phyloP scores from a whole-genome alignment of 2,797 vertebrate species.

The Monodelphis domestica region DNA sequence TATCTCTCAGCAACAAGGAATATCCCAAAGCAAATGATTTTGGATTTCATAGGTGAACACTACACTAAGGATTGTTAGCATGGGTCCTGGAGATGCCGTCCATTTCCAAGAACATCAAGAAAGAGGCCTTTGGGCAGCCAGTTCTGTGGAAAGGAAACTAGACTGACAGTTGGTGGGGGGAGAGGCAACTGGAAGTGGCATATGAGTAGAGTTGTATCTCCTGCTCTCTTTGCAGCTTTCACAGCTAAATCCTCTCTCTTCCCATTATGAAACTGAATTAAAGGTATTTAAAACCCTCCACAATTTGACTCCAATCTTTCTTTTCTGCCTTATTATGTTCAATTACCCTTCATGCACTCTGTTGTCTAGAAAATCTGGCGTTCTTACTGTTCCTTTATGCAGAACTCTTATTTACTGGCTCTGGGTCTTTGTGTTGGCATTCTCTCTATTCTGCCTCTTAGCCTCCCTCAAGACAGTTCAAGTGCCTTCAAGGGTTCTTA shows the following conservation, averaged over 20 bases:
- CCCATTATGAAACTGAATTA: neutral
- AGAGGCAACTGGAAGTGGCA: too few species aligned
- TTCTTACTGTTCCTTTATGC: neutral
- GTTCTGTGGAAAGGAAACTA: too few species aligned
- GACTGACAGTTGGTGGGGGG: too few species aligned
- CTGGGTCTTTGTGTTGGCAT: neutral
- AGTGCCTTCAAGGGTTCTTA: neutral
- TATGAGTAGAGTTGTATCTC: too few species aligned
- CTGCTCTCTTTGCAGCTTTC: neutral
- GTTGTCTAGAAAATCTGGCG: neutral
- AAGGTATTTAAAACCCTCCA: neutral
- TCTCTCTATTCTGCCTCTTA: neutral
- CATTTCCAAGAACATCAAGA: neutral
- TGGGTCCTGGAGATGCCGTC: neutral
- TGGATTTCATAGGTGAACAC: neutral
- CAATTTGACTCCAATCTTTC: neutral
- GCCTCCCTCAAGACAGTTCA: neutral
- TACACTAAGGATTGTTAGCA: neutral
- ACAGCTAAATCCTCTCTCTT: neutral
- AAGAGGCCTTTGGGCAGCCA: neutral
- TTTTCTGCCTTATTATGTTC: neutral
- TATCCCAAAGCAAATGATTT: neutral
- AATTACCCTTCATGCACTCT: neutral
- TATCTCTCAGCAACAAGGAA: neutral
- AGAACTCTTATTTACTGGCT: neutral